These are phyloP conservation scores for Hetaerina americana DNA, from an alignment of 1,140 invertebrate genomes.

Conservation along the genomic window DNA sequence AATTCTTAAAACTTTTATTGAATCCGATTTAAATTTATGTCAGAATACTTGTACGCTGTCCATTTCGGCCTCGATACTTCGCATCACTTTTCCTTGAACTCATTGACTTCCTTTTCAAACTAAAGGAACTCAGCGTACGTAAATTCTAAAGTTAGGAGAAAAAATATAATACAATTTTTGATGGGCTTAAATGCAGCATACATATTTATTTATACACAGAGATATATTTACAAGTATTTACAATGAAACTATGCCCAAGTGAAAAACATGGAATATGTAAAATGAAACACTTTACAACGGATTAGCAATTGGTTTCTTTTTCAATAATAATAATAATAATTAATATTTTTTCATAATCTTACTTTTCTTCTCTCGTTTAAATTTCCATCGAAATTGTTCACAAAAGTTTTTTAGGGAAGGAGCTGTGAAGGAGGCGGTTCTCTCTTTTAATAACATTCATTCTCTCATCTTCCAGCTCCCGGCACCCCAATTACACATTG, in stretches of 20 bases:
- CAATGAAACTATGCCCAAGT: neutral
- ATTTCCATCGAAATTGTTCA: neutral
- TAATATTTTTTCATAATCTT: neutral
- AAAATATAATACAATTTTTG: too few relatives aligned
- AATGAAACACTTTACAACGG: neutral
- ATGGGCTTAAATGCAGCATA: neutral
- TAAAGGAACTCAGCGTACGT: too few relatives aligned
- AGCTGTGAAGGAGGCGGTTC: neutral
- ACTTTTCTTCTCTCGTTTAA: neutral
- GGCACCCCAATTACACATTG: neutral
- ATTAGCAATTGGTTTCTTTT: neutral
- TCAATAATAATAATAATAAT: neutral
- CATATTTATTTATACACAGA: constrained; percentile 1
- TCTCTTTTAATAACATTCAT: too few relatives aligned
- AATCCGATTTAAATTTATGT: too few relatives aligned
- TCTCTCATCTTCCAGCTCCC: neutral
- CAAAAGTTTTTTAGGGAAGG: too few relatives aligned
- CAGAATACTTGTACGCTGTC: too few relatives aligned
- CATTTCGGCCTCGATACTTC: too few relatives aligned
- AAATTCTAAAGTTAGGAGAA: too few relatives aligned
- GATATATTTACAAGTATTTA: neutral
- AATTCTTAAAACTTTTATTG: too few relatives aligned
- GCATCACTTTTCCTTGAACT: too few relatives aligned
- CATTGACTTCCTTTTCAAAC: too few relatives aligned
- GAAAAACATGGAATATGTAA: neutral